Evolutionary conservation across 2,888 invertebrate species (phyloP), one percentile per base, ranked within the genome.

Genomic region (Andrena praecox): DNA sequence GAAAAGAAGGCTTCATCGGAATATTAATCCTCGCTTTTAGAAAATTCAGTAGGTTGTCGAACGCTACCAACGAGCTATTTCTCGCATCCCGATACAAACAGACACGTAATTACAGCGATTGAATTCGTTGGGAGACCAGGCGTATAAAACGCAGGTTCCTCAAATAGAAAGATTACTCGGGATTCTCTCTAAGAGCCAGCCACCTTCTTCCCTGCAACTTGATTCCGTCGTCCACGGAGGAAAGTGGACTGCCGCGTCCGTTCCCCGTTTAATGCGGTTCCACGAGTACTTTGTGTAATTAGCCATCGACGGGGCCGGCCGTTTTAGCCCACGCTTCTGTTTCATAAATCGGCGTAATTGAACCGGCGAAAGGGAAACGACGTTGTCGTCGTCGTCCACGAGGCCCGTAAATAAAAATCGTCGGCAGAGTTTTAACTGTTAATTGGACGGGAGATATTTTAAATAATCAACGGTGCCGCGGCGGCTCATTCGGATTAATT

Each of bases 241-340:
- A 42, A 68, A 71, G 59, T 66, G 69, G 79, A 70, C 72, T 29
- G 42, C 31, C 71, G 24, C 52, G 72, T 33, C 29, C 35, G 29
- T 63, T 20, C 24, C 8, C 20, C 29, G 54, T 62, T 79, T 62
- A 70, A 79, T 78, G 42, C 56, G 56, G 60, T 70, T 66, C 29
- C 48, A 5, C 48, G 54, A 56, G 24, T 71, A 71, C 82, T 82
- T 75, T 75, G 67, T 75, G 67, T 63, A 80, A 82, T 82, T 82
- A 80, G 54, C 62, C 56, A 27, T 62, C 63, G 70, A 70, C 48
- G 50, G 3, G 31, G 2, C 29, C n/a, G 31, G 12, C 7, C 20
- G 24, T 31, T 5, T 35, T 54, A 31, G 27, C 48, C 12, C 2
- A 1, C n/a, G 31, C 29, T 70, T 20, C n/a, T 2, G 35, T 64